Base-by-base conservation (phyloP, 2,888 invertebrate genomes). In the Dicyrtoma fusca region DNA sequence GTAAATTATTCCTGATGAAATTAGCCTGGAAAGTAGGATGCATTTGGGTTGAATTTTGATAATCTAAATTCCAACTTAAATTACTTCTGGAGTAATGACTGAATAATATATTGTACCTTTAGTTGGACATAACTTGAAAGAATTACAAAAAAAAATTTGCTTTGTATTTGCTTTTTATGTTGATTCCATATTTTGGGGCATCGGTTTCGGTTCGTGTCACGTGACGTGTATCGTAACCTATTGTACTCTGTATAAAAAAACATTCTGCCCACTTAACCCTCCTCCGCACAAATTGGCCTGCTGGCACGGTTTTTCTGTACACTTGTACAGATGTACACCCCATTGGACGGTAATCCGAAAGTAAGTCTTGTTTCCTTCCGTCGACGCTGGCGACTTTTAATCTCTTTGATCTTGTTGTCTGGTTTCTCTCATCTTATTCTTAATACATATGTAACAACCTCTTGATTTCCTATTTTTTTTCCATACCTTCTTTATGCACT, bases 271-370 rank as follows among this genome's bases (percentile, higher is more conserved):
- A 69, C 47, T 47, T 61, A 47, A 47, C 69, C 61, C 47, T 62
- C 61, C 42, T 34, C 62, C 51, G 45, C 59, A 69, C 57, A 42
- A 25, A 65, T 14, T 66, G 55, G 47, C 17, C 61, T 42, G 17
- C 70, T 64, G 65, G 55, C 55, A 69, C 69, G 69, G 69, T 69
- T 69, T 59, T 42, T 61, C 42, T 71, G 71, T 63, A 53, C 55
- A 49, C 17, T 45, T 49, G 57, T 55, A 73, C 77, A 80, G 80
- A 78, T 80, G 77, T 80, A 80, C 76, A 79, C 80, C 62, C 80
- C 80, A 70, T 75, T 80, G 77, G 80, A 80, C 75, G 80, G 80
- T 72, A 76, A 74, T 74, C 77, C 77, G 51, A 80, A 80, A 80
- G 80, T 80, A 80, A 80, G 80, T 73, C 11, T 17, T 69, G 45